Evolutionary conservation across 1,140 invertebrate genomes (phyloP), one percentile per base, ranked within the genome.

Genomic region (Drosophila nigrodunni): DNA sequence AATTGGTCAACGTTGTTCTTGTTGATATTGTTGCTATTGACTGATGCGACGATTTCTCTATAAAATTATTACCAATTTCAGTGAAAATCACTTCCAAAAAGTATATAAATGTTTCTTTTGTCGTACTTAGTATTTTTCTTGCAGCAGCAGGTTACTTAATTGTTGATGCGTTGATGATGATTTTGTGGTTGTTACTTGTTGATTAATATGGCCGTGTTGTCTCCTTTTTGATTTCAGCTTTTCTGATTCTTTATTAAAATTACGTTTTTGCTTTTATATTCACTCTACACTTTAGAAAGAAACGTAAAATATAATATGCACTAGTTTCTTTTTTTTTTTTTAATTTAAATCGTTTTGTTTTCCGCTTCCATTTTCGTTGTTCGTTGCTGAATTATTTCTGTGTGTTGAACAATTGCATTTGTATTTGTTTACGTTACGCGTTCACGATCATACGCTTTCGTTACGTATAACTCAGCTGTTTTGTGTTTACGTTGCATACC

Each of bases 401-500:
- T 30, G 34, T 46, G 25, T 47, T 35, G 30, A 41, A 30, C 43
- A 34, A 44, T n/a, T 68, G 39, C 62, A 74, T 60, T 82, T 65
- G 55, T 66, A 60, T 82, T 79, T 86, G 43, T 71, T 69, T 64
- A 59, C 64, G 69, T 80, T 83, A 85, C 62, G 82, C 72, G 79
- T 21, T 35, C 77, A 55, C 80, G 83, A 88, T 88, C 83, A 83
- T 83, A 80, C 80, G 83, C 83, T 87, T 61, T 68, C 41, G 46
- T 72, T 58, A 61, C 44, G 71, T 72, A 7, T 5, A 25, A 44
- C 77, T 80, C 85, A 88, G 85, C 80, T 88, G 85, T 81, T 89
- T 85, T 78, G 50, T 88, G 80, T 88, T 88, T 88, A 89, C 78
- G 80, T 83, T 80, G 65, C 41, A 77, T 37, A 60, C 57, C 54